These are phyloP conservation scores for Melanargia galathea DNA, from an alignment of 2,888 invertebrate genomes.

Conservation along the genomic window DNA sequence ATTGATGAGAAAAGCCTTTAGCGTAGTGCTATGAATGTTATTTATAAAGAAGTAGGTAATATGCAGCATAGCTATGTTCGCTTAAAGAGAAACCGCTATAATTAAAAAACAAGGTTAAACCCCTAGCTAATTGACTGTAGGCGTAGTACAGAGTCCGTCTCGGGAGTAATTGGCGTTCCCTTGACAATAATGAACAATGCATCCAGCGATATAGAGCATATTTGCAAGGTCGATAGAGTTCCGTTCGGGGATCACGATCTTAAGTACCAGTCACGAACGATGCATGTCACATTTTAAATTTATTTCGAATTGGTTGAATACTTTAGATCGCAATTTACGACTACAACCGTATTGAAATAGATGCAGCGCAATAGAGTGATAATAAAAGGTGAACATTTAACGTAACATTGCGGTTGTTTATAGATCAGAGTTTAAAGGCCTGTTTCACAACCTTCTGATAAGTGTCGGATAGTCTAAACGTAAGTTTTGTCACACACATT, in stretches of 20 bases:
- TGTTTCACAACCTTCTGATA: too few species aligned
- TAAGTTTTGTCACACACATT: too few species aligned
- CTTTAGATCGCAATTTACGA: constrained; percentile 8
- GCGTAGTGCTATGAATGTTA: constrained; percentile 2
- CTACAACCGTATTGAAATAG: not conserved
- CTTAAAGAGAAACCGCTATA: constrained; percentile 32
- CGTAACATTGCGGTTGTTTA: not conserved
- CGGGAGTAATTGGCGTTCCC: constrained; percentile 58
- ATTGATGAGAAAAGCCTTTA: constrained; percentile 21
- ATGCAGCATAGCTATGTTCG: not conserved
- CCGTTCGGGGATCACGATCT: constrained; percentile 35
- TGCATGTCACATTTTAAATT: constrained; percentile 39
- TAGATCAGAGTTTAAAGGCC: too few species aligned
- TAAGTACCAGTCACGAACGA: constrained; percentile 49
- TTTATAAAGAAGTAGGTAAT: constrained; percentile 10
- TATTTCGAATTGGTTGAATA: not conserved
- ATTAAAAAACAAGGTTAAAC: constrained; percentile 44
- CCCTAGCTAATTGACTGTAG: constrained; percentile 56
- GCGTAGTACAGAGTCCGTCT: constrained; percentile 54
- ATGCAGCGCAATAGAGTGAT: not conserved
- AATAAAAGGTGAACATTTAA: constrained; percentile 17
- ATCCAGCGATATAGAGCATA: constrained; percentile 46
- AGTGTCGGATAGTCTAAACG: too few species aligned
- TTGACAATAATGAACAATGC: constrained; percentile 54
- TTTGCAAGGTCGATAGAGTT: constrained; percentile 54